Evolutionary conservation across 2,113 vertebrate genomes (phyloP).

Genomic region (Daubentonia madagascariensis): DNA sequence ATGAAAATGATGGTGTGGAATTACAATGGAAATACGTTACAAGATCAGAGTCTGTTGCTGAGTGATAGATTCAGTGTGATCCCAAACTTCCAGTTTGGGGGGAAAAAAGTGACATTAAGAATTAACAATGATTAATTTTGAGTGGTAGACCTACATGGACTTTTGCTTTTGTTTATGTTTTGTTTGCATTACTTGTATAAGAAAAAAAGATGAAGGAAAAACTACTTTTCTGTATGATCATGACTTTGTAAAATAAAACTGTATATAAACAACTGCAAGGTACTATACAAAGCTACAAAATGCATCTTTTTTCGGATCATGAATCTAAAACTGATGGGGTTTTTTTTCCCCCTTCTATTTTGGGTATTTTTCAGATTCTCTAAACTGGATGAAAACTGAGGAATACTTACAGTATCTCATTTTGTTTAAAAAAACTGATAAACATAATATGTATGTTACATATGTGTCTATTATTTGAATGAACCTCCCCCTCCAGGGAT

Average conservation of each 20-base stretch:
- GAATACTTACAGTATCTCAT: neutral
- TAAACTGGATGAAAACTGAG: neutral
- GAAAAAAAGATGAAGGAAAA: slow-evolving; percentile 23
- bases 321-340: neutral
- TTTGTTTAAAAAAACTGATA: neutral
- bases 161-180: neutral
- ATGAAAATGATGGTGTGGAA: neutral
- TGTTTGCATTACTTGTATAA: neutral
- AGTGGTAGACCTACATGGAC: neutral
- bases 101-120: neutral
- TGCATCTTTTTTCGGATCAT: neutral
- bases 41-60: neutral
- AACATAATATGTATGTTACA: neutral
- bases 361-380: slow-evolving; percentile 6
- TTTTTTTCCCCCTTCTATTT: neutral
- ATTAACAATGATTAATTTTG: neutral
- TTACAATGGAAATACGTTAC: neutral
- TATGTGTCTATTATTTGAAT: neutral
- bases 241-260: slow-evolving; percentile 40
- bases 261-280: neutral
- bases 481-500: neutral
- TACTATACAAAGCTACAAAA: neutral
- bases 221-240: neutral
- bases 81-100: neutral
- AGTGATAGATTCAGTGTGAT: neutral